Base-by-base conservation (phyloP, 1,140 invertebrate species). In the Zaprionus camerounensis region DNA sequence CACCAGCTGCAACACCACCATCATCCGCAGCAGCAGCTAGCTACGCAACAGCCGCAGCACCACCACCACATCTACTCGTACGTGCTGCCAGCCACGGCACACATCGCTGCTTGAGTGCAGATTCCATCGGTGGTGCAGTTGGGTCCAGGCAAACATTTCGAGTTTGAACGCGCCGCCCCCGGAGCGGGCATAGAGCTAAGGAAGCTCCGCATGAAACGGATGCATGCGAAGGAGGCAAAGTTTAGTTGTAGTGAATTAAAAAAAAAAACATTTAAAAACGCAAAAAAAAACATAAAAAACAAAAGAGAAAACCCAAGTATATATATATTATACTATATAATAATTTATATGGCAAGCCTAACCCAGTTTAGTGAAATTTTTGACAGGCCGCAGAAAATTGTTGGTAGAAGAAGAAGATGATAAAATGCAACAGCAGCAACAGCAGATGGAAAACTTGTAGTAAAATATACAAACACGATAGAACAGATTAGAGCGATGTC, bases 301-400 rank as follows among this genome's bases (percentile, higher is more conserved):
- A 46, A 46, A 46, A 46, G 15, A 17, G 15, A 46, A 46, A 46
- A 46, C 41, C 66, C 61, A 68, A 71, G 65, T 56, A 78, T 71
- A 82, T 78, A 79, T 75, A 74, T 71, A 75, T 51, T 55, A 85
- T 61, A 66, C 44, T 72, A 82, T 76, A 81, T 80, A 74, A 56
- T 53, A 65, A 71, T 64, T 72, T 59, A 74, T 58, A 86, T 72
- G 69, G 69, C 74, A 81, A 68, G 84, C 78, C 75, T 82, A 82
- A 85, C 79, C 85, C 85, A 90, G 85, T 90, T 90, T 90, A 90
- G 85, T 85, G 76, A 91, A 90, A 90, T 90, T 90, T 88, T 90
- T 90, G 85, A 87, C 72, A 78, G 85, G 76, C 72, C 70, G 67
- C 69, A 64, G 49, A 70, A 58, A 78, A 77, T 71, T 82, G 73